These are phyloP conservation scores for Poeciliopsis turneri DNA, from an alignment of 2,797 vertebrate species.

Conservation along the genomic window DNA sequence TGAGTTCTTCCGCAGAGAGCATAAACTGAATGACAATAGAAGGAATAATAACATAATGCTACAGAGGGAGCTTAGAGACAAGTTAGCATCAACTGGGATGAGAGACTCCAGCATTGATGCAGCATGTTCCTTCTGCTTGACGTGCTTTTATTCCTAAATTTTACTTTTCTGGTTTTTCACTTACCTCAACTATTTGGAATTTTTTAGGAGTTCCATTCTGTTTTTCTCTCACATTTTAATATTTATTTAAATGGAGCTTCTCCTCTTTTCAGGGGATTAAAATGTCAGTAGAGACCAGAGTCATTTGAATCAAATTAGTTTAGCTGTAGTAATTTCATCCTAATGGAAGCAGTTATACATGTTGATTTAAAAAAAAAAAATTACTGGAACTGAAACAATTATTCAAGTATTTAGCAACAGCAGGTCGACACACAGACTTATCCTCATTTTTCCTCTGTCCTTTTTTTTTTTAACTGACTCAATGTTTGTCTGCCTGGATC, in stretches of 20 bases:
- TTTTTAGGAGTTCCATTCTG: background rate
- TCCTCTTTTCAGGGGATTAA: background rate
- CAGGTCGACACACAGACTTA: background rate
- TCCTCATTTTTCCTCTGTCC: background rate
- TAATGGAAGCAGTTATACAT: background rate
- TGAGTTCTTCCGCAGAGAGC: background rate
- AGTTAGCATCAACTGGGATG: background rate
- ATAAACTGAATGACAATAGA: background rate
- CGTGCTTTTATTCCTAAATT: background rate
- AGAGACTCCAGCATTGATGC: background rate
- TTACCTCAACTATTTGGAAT: background rate
- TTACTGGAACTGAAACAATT: background rate
- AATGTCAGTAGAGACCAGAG: background rate
- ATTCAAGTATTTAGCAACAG: background rate
- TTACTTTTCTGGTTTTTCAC: background rate
- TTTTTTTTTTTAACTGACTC: background rate
- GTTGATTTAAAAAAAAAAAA: background rate
- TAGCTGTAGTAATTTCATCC: background rate
- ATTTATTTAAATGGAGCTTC: background rate
- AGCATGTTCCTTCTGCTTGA: background rate
- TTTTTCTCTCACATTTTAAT: background rate
- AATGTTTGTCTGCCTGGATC: background rate
- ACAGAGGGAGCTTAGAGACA: background rate
- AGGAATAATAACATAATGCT: background rate
- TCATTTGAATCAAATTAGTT: background rate